A percentile compares a stretch with the other conserved stretches of the same genome.
These are phyloP conservation scores for Drosophila aff. DNA, from an alignment of 1,140 invertebrate genomes.

Conservation along the genomic window DNA sequence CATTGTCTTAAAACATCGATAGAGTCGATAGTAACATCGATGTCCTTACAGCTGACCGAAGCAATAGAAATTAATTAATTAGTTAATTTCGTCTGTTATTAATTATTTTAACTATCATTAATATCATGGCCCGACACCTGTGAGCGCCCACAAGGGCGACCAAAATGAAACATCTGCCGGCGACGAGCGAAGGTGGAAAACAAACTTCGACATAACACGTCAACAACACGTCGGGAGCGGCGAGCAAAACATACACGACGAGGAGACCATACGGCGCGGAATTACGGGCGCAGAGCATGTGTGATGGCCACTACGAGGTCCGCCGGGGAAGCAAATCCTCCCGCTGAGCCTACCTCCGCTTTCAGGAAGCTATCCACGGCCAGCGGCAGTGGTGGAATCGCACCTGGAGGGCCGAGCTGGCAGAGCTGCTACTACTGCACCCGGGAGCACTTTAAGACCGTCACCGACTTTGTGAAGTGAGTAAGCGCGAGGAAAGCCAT, in stretches of 20 bases:
- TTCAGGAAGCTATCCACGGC: slow-evolving; percentile 52
- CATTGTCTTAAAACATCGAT: too few relatives aligned
- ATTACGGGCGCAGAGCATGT: slow-evolving; percentile 53
- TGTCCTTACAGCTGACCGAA: slow-evolving; percentile 4
- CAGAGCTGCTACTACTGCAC: slow-evolving; percentile 87
- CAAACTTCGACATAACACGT: slow-evolving; percentile 80
- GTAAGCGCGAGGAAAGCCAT: slow-evolving; percentile 6
- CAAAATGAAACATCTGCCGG: slow-evolving; percentile 35
- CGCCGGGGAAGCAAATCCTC: slow-evolving; percentile 19
- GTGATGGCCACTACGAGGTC: slow-evolving; percentile 67
- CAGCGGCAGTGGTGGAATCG: slow-evolving; percentile 25
- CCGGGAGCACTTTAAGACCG: slow-evolving; percentile 86
- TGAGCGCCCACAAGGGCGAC: neutral
- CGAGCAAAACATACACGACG: slow-evolving; percentile 15
- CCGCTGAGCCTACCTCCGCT: slow-evolving; percentile 9
- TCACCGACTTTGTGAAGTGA: slow-evolving; percentile 86
- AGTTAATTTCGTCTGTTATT: neutral
- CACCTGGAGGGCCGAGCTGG: slow-evolving; percentile 78
- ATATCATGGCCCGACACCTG: neutral
- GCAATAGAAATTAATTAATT: slow-evolving; percentile 12
- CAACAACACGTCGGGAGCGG: slow-evolving; percentile 54
- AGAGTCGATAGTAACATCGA: too few relatives aligned
- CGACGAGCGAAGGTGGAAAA: slow-evolving; percentile 22
- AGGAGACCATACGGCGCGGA: slow-evolving; percentile 32
- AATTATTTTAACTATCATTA: neutral